Conservation (phyloP, 1,140 invertebrate genomes). For the Pantala flavescens region DNA sequence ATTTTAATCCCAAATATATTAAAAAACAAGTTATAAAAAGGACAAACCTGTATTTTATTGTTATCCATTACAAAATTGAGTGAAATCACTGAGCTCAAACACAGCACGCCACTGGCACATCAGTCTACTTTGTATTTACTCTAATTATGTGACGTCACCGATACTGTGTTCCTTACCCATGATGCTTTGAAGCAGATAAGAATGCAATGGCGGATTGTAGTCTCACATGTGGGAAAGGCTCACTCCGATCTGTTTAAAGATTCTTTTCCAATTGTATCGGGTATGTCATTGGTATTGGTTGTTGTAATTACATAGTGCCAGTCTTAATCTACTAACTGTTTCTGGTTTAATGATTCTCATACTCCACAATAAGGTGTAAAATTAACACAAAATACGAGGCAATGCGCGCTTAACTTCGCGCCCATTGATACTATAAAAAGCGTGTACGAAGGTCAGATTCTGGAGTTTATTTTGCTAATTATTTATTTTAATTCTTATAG, state of each 20-base stretch:
- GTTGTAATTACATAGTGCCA: no score
- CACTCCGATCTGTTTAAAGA: background rate
- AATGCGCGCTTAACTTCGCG: no score
- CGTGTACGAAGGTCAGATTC: conserved; percentile 13
- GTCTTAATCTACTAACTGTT: no score
- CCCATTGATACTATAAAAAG: background rate
- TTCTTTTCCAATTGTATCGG: background rate
- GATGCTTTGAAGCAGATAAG: conserved; percentile 28
- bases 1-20: conserved; percentile 11
- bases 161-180: conserved; percentile 35
- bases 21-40: conserved; percentile 18
- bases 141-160: conserved; percentile 64
- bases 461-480: conserved; percentile 6
- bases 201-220: conserved; percentile 18
- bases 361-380: background rate
- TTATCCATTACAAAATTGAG: conserved; percentile 39
- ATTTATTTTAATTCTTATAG: no score
- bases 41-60: conserved; percentile 36
- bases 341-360: no score
- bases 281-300: no score
- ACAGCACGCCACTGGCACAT: conserved; percentile 52
- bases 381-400: no score
- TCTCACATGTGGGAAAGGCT: background rate
- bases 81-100: conserved; percentile 41
- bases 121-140: conserved; percentile 64